Percentiles rank a stretch among this genome's conserved stretches.
Conservation (phyloP, 37 sponge, comb jelly and placozoan genomes). For the Amphimedon queenslandica region DNA sequence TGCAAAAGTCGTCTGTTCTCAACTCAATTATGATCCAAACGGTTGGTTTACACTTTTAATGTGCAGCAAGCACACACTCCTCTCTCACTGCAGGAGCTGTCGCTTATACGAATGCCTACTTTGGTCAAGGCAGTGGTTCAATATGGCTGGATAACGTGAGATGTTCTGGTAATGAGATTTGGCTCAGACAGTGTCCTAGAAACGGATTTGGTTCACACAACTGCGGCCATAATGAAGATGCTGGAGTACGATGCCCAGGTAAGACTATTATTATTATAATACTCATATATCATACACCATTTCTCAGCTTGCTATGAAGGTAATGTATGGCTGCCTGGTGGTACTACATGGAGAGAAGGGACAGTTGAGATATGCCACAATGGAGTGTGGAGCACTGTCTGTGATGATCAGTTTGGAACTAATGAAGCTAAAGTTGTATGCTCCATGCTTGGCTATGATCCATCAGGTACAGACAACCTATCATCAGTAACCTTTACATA, state of each 20-base stretch:
- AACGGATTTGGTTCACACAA: neutral
- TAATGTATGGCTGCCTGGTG: neutral
- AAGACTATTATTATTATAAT: neutral
- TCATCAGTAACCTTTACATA: neutral
- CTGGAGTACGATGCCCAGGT: neutral
- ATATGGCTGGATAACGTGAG: neutral
- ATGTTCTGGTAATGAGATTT: neutral
- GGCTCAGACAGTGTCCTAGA: neutral
- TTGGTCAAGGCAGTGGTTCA: neutral
- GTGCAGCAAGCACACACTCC: neutral
- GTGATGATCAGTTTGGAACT: neutral
- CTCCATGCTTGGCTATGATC: neutral
- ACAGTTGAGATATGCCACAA: neutral
- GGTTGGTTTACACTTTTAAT: neutral
- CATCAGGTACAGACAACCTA: too few species aligned
- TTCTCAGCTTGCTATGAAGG: neutral
- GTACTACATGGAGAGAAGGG: neutral
- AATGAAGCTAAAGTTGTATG: neutral
- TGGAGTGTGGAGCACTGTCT: neutral
- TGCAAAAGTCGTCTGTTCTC: constrained; percentile 35
- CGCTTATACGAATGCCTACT: neutral
- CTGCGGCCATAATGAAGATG: neutral
- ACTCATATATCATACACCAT: neutral
- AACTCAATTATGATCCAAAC: neutral
- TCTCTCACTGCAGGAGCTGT: neutral